Conservation (phyloP, 2,797 vertebrate species). For the Trematomus bernacchii region DNA sequence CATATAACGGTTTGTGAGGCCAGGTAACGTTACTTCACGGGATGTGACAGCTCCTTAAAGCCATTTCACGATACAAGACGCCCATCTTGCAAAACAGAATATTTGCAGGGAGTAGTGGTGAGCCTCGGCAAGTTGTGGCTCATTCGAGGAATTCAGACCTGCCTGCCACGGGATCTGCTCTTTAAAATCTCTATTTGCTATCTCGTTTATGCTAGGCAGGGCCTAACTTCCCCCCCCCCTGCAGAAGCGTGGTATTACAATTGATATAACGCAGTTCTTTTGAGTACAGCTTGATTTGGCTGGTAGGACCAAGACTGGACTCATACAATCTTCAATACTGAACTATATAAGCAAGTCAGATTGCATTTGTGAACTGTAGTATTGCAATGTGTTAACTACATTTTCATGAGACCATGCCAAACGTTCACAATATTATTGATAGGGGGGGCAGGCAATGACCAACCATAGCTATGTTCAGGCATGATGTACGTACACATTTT, state of each 20-base stretch:
- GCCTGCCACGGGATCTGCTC: conserved; percentile 48
- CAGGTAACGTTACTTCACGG: conserved; percentile 45
- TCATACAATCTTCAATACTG: not conserved
- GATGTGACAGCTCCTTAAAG: conserved; percentile 62
- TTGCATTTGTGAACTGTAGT: not conserved
- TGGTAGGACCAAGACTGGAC: not conserved
- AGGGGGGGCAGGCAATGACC: not conserved
- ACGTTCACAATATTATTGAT: not conserved
- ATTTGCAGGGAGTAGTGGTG: conserved; percentile 60
- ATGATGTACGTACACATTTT: not conserved
- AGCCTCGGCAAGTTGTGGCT: conserved; percentile 84
- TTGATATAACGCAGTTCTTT: not conserved
- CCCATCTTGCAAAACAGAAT: conserved; percentile 78
- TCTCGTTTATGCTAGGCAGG: conserved; percentile 26
- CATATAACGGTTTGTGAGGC: conserved; percentile 60
- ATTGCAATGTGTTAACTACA: not conserved
- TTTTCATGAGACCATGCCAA: not conserved
- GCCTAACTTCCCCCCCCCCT: conserved; percentile 25
- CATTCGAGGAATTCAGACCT: conserved; percentile 84
- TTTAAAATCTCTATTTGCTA: conserved; percentile 40
- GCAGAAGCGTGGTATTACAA: not conserved
- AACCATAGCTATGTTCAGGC: not conserved
- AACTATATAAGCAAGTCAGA: not conserved
- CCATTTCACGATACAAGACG: conserved; percentile 69
- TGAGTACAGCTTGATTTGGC: not conserved